phyloP scores from a whole-genome alignment of 2,797 vertebrate species.

The Sitta carolinensis region DNA sequence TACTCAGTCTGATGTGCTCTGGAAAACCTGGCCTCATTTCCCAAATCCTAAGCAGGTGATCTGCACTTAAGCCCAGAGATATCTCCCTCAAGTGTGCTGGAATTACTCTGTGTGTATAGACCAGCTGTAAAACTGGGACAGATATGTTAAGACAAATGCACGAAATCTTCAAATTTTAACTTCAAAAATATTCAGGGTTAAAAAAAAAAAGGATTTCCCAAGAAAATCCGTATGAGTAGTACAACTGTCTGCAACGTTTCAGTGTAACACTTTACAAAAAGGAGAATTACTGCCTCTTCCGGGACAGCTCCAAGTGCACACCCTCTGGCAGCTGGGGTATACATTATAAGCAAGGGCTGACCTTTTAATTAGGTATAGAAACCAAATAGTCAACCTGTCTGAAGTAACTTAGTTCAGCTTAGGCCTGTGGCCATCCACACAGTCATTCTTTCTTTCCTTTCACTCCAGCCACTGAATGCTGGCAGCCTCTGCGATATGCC shows the following conservation, averaged over 20 bases:
- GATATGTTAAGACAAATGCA: neutral
- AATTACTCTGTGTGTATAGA: neutral
- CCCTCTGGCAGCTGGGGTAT: neutral
- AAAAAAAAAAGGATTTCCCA: neutral
- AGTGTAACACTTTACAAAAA: neutral
- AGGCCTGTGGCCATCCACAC: neutral
- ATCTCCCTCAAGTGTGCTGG: neutral
- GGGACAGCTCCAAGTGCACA: neutral
- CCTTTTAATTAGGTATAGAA: neutral
- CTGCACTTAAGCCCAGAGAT: neutral
- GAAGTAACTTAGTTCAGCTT: neutral
- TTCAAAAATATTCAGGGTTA: neutral
- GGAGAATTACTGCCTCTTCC: neutral
- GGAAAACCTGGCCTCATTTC: conserved; percentile 40
- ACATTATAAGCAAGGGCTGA: neutral
- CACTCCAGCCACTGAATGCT: neutral
- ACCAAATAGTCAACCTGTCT: neutral
- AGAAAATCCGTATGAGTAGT: neutral
- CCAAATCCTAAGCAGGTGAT: conserved; percentile 6
- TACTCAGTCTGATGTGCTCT: neutral
- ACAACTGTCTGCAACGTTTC: neutral
- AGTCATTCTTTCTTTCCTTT: neutral
- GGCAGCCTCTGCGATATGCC: neutral
- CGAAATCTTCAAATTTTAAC: neutral
- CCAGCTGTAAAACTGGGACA: neutral